Evolutionary conservation across 2,888 invertebrate genomes (phyloP), one percentile per base, ranked within the genome.

Genomic region (Tetanocera ferruginea): DNA sequence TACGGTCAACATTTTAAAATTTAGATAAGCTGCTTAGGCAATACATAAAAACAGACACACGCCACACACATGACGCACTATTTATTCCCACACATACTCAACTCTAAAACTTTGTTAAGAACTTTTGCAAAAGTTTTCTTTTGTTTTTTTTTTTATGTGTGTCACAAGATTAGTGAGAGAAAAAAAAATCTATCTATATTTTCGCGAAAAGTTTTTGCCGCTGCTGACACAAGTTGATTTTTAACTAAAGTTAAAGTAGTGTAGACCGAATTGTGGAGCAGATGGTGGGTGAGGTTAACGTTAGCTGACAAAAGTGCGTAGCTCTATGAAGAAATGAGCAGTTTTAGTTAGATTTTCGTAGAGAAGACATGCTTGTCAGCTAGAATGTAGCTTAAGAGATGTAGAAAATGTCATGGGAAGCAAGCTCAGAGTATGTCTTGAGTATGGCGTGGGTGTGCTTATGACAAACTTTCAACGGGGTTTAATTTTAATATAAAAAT

Each of bases 11-110:
- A 28, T 23, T 19, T 69, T 14, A 3, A 6, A 23, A 43, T 43
- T 69, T 23, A 69, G 69, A 49, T 69, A 69, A 69, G 69, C 43
- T 49, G 69, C 69, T 49, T 69, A 23, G 49, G 43, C 66, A 17
- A 23, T n/a, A 66, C 37, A 37, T 37, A 66, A 5, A 55, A 5
- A 55, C 55, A 3, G 3, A n/a, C 52, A 52, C 55, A 55, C 55
- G 14, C 55, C 55, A 9, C 19, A 19, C 23, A 55, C 14, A 11
- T 23, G 2, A 55, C 55, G 19, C 8, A 55, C 55, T 23, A 55
- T 23, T 55, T 23, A 55, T 23, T 19, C 11, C n/a, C 55, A 23
- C 9, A 6, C 55, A 23, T 14, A 55, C 3, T 9, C 2, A 25
- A 14, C 3, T 25, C 5, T 9, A 19, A 28, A 25, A 23, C 6